Evolutionary conservation across 2,113 vertebrate genomes (phyloP).

Genomic region (Hepsetus odoe): DNA sequence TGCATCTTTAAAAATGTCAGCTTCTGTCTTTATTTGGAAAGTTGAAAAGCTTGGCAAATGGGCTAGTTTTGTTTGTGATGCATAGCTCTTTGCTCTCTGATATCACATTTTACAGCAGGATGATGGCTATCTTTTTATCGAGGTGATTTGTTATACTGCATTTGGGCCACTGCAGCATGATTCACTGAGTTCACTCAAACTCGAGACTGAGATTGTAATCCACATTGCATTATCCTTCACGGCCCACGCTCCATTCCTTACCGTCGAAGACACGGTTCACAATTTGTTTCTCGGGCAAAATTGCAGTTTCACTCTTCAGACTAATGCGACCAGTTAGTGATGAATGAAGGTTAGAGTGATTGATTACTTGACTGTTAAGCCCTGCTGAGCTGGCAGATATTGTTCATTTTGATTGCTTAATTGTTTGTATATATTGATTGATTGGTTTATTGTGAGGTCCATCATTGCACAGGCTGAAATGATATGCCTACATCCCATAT

Average conservation of each 20-base stretch:
- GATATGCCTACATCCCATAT: no score
- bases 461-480: no score
- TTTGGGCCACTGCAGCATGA: neutral
- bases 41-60: constrained; percentile 7
- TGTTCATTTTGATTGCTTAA: neutral
- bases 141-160: constrained; percentile 23
- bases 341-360: neutral
- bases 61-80: constrained; percentile 29
- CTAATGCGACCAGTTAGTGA: no score
- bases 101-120: constrained; percentile 8
- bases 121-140: constrained; percentile 31
- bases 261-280: neutral
- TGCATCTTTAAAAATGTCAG: neutral
- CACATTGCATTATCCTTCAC: neutral
- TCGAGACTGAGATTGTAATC: neutral
- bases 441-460: neutral
- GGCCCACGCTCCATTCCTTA: no score
- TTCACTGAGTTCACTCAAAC: neutral
- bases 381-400: no score
- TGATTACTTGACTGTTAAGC: neutral
- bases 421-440: neutral
- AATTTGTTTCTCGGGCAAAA: neutral
- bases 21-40: constrained; percentile 1
- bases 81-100: constrained; percentile 30
- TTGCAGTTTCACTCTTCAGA: no score